These are phyloP conservation scores for Altica lythri DNA, from an alignment of 2,888 invertebrate genomes.

Conservation along the genomic window DNA sequence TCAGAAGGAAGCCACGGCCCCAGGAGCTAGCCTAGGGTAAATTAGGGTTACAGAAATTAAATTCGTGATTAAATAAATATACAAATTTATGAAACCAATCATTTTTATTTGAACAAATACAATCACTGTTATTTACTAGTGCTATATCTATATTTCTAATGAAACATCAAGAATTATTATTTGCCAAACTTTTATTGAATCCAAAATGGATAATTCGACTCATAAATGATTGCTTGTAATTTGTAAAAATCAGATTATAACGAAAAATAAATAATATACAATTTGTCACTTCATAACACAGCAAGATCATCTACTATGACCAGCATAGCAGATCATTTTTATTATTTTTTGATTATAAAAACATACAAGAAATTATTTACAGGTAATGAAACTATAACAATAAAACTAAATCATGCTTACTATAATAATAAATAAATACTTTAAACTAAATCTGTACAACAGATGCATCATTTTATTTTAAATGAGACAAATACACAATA, in stretches of 20 bases:
- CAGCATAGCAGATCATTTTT: conserved; percentile 4
- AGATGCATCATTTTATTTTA: conserved; percentile 12
- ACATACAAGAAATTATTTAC: conserved; percentile 20
- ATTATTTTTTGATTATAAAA: conserved; percentile 5
- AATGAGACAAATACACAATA: conserved; percentile 1
- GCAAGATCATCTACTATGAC: neutral
- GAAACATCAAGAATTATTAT: conserved; percentile 31
- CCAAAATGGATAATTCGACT: conserved; percentile 23
- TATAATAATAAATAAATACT: neutral
- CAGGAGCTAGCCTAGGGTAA: too few relatives aligned
- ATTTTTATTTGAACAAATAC: conserved; percentile 23
- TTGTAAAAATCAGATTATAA: conserved; percentile 1
- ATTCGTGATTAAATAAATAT: too few relatives aligned
- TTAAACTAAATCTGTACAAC: conserved; percentile 13
- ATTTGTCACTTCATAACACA: conserved; percentile 7
- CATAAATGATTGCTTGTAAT: conserved; percentile 29
- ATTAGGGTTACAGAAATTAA: too few relatives aligned
- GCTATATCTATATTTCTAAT: conserved; percentile 7
- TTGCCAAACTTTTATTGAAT: conserved; percentile 36
- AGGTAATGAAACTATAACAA: conserved; percentile 5
- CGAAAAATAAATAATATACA: neutral
- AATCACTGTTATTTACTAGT: conserved; percentile 12
- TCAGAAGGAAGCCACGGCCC: too few relatives aligned
- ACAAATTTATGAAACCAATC: too few relatives aligned
- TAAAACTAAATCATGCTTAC: conserved; percentile 12